phyloP scores from a whole-genome alignment of 2,797 vertebrate genomes.

The Microcaecilia unicolor region DNA sequence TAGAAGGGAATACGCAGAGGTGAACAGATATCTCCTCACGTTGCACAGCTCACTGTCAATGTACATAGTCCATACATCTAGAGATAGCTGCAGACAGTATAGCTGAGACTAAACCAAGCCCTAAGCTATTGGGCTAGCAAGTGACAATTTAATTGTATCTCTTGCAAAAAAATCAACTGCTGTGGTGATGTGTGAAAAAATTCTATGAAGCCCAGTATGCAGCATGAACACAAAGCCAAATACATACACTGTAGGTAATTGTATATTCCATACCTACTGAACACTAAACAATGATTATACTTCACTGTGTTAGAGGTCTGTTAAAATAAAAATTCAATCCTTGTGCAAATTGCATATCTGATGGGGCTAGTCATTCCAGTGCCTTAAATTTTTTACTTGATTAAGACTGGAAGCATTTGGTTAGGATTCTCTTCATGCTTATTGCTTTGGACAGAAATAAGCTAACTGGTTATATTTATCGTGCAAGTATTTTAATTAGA shows the following conservation, averaged over 20 bases:
- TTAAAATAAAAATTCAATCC: slow-evolving; percentile 31
- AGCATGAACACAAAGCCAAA: no score
- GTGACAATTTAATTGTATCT: no score
- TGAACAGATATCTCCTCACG: no score
- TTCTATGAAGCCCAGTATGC: no score
- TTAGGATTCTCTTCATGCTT: slow-evolving; percentile 86
- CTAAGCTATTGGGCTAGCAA: no score
- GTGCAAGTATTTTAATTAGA: slow-evolving; percentile 97
- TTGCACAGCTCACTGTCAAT: no score
- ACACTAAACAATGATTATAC: slow-evolving; percentile 31
- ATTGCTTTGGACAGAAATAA: slow-evolving; percentile 90
- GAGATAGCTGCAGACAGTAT: no score
- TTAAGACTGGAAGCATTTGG: slow-evolving; percentile 74
- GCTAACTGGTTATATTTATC: slow-evolving; percentile 71
- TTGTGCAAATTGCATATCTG: slow-evolving; percentile 44
- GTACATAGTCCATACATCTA: no score
- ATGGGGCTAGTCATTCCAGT: slow-evolving; percentile 55
- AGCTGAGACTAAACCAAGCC: no score
- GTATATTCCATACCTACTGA: slow-evolving; percentile 11
- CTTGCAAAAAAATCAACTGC: no score
- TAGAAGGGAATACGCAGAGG: no score
- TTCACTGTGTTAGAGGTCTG: slow-evolving; percentile 28
- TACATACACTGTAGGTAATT: slow-evolving; percentile 26
- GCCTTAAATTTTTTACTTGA: slow-evolving; percentile 64
- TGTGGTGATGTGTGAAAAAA: no score